A percentile compares a stretch with the other conserved stretches of the same genome.
phyloP scores from a whole-genome alignment of 2,113 vertebrate genomes.

The Bufo gargarizans region DNA sequence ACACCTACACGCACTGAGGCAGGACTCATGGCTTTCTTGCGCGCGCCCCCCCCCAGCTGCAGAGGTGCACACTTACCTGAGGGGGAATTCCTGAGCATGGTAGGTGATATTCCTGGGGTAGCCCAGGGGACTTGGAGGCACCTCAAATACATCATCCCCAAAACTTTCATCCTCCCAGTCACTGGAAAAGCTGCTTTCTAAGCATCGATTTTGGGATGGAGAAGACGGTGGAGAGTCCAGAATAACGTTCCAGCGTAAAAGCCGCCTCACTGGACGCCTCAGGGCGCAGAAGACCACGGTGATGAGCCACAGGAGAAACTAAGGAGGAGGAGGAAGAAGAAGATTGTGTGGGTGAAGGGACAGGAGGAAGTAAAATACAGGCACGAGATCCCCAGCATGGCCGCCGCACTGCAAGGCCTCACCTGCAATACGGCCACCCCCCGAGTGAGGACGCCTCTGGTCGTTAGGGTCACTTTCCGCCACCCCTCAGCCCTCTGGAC shows the following conservation, averaged over 20 bases:
- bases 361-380: too few relatives aligned
- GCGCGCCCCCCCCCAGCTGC: too few relatives aligned
- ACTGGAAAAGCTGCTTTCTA: constrained; percentile 71
- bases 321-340: not conserved
- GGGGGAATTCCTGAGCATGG: constrained; percentile 15
- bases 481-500: constrained; percentile 75
- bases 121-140: constrained; percentile 7
- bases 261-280: constrained; percentile 56
- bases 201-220: constrained; percentile 68
- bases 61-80: not conserved
- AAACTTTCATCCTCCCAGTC: constrained; percentile 70
- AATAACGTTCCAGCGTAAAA: constrained; percentile 47
- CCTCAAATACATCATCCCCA: constrained; percentile 68
- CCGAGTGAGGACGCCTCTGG: constrained; percentile 68
- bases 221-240: constrained; percentile 70
- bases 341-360: too few relatives aligned
- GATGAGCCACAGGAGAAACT: constrained; percentile 20
- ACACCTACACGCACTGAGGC: too few relatives aligned
- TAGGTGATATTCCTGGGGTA: constrained; percentile 42
- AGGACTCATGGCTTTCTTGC: too few relatives aligned
- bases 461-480: constrained; percentile 68
- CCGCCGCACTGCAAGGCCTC: constrained; percentile 18
- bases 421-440: constrained; percentile 77
- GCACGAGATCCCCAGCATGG: too few relatives aligned
- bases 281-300: not conserved